These are phyloP conservation scores for Girardinichthys multiradiatus DNA, from an alignment of 2,113 vertebrate genomes.

Conservation along the genomic window DNA sequence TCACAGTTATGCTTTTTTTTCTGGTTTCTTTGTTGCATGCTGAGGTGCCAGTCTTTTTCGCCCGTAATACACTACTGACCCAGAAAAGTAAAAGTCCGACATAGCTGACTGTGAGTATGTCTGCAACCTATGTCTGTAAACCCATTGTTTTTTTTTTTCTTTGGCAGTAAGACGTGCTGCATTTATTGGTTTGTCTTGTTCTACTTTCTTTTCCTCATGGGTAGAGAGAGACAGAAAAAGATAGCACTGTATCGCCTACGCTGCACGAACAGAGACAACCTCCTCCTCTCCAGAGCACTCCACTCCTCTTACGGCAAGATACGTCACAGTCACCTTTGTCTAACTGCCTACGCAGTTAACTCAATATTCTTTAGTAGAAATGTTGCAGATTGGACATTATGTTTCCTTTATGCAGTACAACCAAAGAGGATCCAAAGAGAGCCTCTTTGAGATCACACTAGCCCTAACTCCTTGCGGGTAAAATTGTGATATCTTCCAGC, in stretches of 20 bases:
- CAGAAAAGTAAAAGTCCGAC: not conserved
- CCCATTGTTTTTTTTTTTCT: slow-evolving; percentile 3
- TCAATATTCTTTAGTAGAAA: slow-evolving; percentile 27
- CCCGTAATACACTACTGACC: not conserved
- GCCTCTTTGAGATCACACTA: not conserved
- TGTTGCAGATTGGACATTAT: not conserved
- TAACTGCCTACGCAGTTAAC: slow-evolving; percentile 51
- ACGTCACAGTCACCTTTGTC: slow-evolving; percentile 58
- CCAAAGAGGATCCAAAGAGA: slow-evolving; percentile 2
- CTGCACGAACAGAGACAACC: slow-evolving; percentile 40
- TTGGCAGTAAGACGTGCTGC: slow-evolving; percentile 42
- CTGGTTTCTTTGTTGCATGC: slow-evolving; percentile 10
- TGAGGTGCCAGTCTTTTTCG: slow-evolving; percentile 6
- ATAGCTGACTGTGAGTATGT: not conserved
- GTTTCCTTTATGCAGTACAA: not conserved
- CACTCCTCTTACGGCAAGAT: slow-evolving; percentile 54
- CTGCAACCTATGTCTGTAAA: slow-evolving; percentile 14
- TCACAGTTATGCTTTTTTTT: slow-evolving; percentile 30
- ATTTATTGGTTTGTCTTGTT: slow-evolving; percentile 67
- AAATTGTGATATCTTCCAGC: slow-evolving; percentile 40
- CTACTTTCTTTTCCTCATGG: slow-evolving; percentile 48
- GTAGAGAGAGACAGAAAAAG: slow-evolving; percentile 38
- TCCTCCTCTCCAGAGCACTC: slow-evolving; percentile 45
- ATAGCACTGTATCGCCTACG: slow-evolving; percentile 41
- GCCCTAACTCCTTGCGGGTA: slow-evolving; percentile 4